These are phyloP conservation scores for Pocota personata DNA, from an alignment of 2,888 invertebrate genomes.

Conservation along the genomic window DNA sequence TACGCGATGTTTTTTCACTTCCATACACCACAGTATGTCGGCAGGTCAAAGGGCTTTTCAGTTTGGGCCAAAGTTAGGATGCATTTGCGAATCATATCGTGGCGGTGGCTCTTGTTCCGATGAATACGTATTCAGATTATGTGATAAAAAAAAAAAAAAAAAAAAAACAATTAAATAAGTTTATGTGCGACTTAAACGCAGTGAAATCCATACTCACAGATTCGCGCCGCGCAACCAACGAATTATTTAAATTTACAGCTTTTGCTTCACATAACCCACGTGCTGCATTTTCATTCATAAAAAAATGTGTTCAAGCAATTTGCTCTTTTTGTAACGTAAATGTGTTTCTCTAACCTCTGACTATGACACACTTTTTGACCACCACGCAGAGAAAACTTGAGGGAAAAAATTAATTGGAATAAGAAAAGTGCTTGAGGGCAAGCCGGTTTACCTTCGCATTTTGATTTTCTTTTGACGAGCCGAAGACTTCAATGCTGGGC, in stretches of 20 bases:
- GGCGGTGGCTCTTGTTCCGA: background rate
- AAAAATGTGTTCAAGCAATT: conserved; percentile 5
- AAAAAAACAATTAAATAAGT: background rate
- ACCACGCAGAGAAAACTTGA: conserved; percentile 26
- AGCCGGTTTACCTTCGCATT: background rate
- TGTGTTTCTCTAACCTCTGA: conserved; percentile 5
- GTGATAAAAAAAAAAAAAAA: background rate
- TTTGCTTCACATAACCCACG: conserved; percentile 49
- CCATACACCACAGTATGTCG: background rate
- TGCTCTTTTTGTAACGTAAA: conserved; percentile 5
- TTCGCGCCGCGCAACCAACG: conserved; percentile 6
- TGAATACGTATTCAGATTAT: background rate
- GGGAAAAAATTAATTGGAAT: conserved; percentile 8
- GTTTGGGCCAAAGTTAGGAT: conserved; percentile 22
- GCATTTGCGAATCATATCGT: conserved; percentile 27
- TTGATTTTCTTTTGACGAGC: background rate
- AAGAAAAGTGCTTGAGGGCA: background rate
- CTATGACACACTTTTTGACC: conserved; percentile 26
- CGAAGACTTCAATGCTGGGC: background rate
- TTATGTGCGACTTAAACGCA: background rate
- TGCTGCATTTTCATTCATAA: conserved; percentile 55
- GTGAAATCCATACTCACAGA: background rate
- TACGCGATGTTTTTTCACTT: conserved; percentile 41
- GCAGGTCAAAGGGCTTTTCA: conserved; percentile 34
- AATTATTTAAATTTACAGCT: conserved; percentile 8